phyloP scores from a whole-genome alignment of 2,113 vertebrate species.

The Protomyctophum bolini region DNA sequence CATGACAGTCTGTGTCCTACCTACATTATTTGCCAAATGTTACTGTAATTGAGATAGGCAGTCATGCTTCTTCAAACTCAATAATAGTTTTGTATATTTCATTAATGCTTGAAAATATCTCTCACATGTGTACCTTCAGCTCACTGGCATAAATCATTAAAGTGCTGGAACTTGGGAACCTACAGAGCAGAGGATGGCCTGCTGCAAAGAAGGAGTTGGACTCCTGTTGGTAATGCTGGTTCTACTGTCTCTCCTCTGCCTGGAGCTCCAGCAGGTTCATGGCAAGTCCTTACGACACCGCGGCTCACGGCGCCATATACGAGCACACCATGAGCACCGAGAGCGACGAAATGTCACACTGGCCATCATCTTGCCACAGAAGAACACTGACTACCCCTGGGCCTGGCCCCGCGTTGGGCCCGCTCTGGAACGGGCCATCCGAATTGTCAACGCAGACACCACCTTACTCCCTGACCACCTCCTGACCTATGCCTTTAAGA shows the following conservation, averaged over 20 bases:
- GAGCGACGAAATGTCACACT: constrained; percentile 76
- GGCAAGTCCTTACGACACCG: not conserved
- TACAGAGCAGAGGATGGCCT: constrained; percentile 43
- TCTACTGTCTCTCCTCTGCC: constrained; percentile 5
- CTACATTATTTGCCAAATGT: not conserved
- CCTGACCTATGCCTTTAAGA: constrained; percentile 78
- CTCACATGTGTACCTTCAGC: constrained; percentile 28
- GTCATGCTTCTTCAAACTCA: not conserved
- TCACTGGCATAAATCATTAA: constrained; percentile 18
- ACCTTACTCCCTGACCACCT: constrained; percentile 75
- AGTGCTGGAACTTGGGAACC: not conserved
- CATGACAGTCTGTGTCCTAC: constrained; percentile 12
- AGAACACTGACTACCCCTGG: constrained; percentile 91
- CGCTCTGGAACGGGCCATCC: constrained; percentile 80
- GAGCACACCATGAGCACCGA: constrained; percentile 9
- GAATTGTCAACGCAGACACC: constrained; percentile 70
- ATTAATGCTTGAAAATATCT: not conserved
- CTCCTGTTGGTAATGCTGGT: constrained; percentile 60
- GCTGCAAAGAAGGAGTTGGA: not conserved
- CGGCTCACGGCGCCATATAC: constrained; percentile 24
- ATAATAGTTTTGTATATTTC: constrained; percentile 1
- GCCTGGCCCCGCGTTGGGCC: constrained; percentile 92
- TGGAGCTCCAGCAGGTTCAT: not conserved
- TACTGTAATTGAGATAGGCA: not conserved
- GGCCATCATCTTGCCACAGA: constrained; percentile 86